Conservation (phyloP, 53 echinoderm and acorn worm genomes). For the Henricia sp. region DNA sequence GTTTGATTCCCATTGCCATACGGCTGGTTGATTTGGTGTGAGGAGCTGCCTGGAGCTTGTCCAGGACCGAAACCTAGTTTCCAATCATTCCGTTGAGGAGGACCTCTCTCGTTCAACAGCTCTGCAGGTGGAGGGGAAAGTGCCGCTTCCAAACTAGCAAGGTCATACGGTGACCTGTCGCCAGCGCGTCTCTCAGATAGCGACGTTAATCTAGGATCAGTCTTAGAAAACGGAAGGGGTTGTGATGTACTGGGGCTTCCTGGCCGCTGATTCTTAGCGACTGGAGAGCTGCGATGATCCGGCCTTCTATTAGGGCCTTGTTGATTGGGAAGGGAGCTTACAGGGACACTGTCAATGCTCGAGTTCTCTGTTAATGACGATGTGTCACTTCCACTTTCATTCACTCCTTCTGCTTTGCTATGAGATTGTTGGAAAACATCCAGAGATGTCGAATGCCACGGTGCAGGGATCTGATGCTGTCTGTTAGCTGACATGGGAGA, state of each 20-base stretch:
- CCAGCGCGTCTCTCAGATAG: slow-evolving; percentile 77
- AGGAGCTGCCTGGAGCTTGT: slow-evolving; percentile 41
- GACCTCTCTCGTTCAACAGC: not conserved
- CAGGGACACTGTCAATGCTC: slow-evolving; percentile 88
- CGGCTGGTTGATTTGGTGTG: not conserved
- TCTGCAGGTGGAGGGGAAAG: slow-evolving; percentile 54
- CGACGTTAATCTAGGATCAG: slow-evolving; percentile 46
- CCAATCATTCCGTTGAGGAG: slow-evolving; percentile 27
- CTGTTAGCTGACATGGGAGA: slow-evolving; percentile 54
- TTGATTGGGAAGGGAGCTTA: slow-evolving; percentile 42
- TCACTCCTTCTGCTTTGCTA: slow-evolving; percentile 58
- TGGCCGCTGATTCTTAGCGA: slow-evolving; percentile 73
- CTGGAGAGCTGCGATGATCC: slow-evolving; percentile 65
- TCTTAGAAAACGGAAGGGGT: slow-evolving; percentile 29
- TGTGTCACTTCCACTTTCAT: slow-evolving; percentile 97
- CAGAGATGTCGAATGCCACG: slow-evolving; percentile 54
- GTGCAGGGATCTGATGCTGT: slow-evolving; percentile 21
- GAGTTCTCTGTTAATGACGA: slow-evolving; percentile 98
- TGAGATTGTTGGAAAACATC: slow-evolving; percentile 32
- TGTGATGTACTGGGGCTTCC: slow-evolving; percentile 50
- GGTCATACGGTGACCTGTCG: slow-evolving; percentile 85
- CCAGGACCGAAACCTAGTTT: slow-evolving; percentile 31
- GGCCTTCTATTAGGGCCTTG: slow-evolving; percentile 41
- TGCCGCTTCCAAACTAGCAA: slow-evolving; percentile 64
- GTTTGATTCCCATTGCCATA: slow-evolving; percentile 32